Base-by-base conservation (phyloP, 1,140 invertebrate genomes). In the Drosophila dunni region DNA sequence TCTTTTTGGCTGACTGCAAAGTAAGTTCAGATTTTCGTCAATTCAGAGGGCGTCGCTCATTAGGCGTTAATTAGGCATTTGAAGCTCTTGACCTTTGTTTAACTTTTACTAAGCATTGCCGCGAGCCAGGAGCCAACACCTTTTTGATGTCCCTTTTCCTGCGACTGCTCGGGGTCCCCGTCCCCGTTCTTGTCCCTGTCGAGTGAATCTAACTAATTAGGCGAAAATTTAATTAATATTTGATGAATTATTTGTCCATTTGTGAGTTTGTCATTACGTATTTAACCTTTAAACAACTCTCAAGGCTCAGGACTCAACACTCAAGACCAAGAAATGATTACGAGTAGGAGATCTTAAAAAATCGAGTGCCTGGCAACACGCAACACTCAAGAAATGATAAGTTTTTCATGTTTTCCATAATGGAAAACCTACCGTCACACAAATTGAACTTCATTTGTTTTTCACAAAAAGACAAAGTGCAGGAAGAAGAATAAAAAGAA, bases 141-240 rank as follows among this genome's bases (percentile, higher is more conserved):
- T 88, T 88, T 88, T 79, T 88, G 82, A 88, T 88, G 82, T 88
- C 60, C 2, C 11, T 42, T 17, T 29, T 29, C 62, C 57, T 29
- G 24, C 6, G 6, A 29, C 24, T 29, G 24, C 24, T 29, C 4
- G 24, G 24, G 2, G 24, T 29, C 7, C 33, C 5, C 7, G 5
- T 13, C 20, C 7, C 50, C n/a, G 34, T 3, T 13, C 7, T 54
- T 48, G 7, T 29, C 17, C 11, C 24, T 13, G 17, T 1, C 34
- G 33, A 63, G 42, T 79, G 79, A 88, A 77, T 88, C 72, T 67
- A 88, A 79, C 83, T 88, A 86, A 86, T 86, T 86, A 82, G 76
- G 72, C 72, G 75, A 61, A 82, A 79, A 88, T 81, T 86, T 74
- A 79, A 86, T 88, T 86, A 86, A 79, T 79, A 77, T 83, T 88